Conservation (phyloP, 2,797 vertebrate genomes). For the Enteromius mattozi region DNA sequence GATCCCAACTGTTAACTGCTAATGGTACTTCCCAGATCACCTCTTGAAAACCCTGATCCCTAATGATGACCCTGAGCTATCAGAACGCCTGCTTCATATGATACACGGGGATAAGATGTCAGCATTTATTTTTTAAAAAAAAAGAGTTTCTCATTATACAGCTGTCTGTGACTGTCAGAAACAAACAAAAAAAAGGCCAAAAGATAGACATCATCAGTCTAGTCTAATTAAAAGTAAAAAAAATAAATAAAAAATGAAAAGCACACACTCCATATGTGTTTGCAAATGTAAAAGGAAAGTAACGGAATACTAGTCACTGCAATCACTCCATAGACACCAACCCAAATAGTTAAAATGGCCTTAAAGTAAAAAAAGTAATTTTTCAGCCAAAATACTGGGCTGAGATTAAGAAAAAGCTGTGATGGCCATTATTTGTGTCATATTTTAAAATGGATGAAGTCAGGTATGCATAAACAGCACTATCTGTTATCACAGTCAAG, state of each 20-base stretch:
- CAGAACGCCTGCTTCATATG: neutral
- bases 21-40: slow-evolving; percentile 26
- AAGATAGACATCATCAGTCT: neutral
- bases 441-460: slow-evolving; percentile 37
- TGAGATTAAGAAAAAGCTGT: slow-evolving; percentile 23
- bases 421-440: neutral
- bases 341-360: slow-evolving; percentile 45
- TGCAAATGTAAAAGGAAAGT: neutral
- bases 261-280: neutral
- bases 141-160: neutral
- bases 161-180: neutral
- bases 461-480: slow-evolving; percentile 44
- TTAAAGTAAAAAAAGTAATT: slow-evolving; percentile 43
- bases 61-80: slow-evolving; percentile 9
- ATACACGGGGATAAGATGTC: neutral
- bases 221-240: neutral
- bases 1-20: slow-evolving; percentile 9
- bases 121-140: neutral
- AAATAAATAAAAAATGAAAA: neutral
- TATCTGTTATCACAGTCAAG: slow-evolving; percentile 37
- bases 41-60: neutral
- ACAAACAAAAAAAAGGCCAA: neutral
- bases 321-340: slow-evolving; percentile 40
- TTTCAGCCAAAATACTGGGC: slow-evolving; percentile 37
- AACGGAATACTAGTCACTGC: slow-evolving; percentile 3